Base-by-base conservation (phyloP, 1,140 invertebrate genomes). In the Pseudomyrmex pallidus region DNA sequence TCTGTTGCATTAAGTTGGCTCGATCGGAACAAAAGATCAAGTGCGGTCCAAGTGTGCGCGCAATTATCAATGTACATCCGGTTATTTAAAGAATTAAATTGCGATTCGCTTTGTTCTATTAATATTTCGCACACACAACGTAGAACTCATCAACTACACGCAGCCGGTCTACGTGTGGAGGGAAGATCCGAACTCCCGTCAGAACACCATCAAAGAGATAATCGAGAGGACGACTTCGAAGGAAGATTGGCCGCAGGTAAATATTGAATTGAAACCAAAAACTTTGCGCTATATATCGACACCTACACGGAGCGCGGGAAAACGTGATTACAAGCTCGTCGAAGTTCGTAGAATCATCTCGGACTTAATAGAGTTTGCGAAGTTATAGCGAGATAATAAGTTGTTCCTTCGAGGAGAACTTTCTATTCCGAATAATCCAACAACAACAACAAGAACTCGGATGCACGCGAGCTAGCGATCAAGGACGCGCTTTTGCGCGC, bases 121-220 rank as follows among this genome's bases (percentile, higher is more conserved):
- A 0, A 20, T 54, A 2, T 35, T 64, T 50, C 22, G 35, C 35
- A n/a, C 22, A 50, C 7, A 63, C n/a, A n/a, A n/a, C 9, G 2
- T 48, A 97, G 98, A 97, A 94, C 94, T 99, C 56, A 98, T 99
- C 76, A 97, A 98, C 92, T 98, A 97, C 91, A 98, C 98, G 0
- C 98, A 99, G 94, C 98, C 98, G 0, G 97, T 99, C 15, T 98
- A 98, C 91, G 98, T 99, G 12, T 97, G 97, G 95, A 95, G 98
- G 62, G 98, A 99, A 91, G 98, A 99, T 95, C 97, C 97, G 0
- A 97, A 98, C 92, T 99, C 98, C 0, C 94, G 98, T 2, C 97
- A 98, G 89, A 98, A 97, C 88, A 98, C 98, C 2, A 98, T 99
- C 78, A 96, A 97, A 91, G 97, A 99, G 91, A 99, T 99, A 82